phyloP scores from a whole-genome alignment of 1,140 invertebrate genomes.

The Apis florea region DNA sequence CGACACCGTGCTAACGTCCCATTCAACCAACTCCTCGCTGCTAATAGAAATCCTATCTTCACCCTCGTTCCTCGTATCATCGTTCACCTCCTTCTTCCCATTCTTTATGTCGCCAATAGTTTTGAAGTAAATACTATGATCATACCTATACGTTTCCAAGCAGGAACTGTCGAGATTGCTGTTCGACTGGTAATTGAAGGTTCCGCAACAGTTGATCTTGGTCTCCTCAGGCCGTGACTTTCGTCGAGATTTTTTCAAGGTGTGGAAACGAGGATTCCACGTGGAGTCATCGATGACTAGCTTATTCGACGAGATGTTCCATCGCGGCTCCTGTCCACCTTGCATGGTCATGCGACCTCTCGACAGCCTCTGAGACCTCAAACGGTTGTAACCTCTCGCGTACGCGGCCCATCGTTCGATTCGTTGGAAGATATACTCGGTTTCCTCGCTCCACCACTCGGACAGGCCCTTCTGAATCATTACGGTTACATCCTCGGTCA shows the following conservation, averaged over 20 bases:
- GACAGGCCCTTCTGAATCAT: conserved; percentile 66
- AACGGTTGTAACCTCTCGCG: conserved; percentile 74
- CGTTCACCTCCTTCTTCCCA: conserved; percentile 39
- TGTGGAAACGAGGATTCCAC: conserved; percentile 53
- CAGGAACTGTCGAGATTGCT: conserved; percentile 73
- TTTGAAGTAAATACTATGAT: conserved; percentile 79
- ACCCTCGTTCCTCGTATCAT: conserved; percentile 1
- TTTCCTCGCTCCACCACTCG: conserved; percentile 77
- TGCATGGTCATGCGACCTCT: conserved; percentile 68
- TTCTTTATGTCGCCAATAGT: conserved; percentile 74
- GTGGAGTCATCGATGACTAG: conserved; percentile 56
- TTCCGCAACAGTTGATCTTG: conserved; percentile 73
- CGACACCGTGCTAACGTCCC: conserved; percentile 48
- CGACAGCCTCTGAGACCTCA: conserved; percentile 68
- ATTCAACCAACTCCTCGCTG: conserved; percentile 58
- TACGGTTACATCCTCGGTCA: conserved; percentile 23
- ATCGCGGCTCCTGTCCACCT: conserved; percentile 56
- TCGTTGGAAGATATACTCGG: conserved; percentile 74
- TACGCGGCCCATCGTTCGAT: conserved; percentile 75
- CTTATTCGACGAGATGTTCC: conserved; percentile 63
- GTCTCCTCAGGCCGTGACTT: conserved; percentile 63
- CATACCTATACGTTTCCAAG: conserved; percentile 74
- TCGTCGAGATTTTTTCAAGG: conserved; percentile 52
- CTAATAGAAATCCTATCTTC: conserved; percentile 25
- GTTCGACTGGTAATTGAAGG: conserved; percentile 74